A percentile compares a stretch with the other conserved stretches of the same genome.
Evolutionary conservation across 2,797 vertebrate species (phyloP).

Genomic region (Esox masquinongy): DNA sequence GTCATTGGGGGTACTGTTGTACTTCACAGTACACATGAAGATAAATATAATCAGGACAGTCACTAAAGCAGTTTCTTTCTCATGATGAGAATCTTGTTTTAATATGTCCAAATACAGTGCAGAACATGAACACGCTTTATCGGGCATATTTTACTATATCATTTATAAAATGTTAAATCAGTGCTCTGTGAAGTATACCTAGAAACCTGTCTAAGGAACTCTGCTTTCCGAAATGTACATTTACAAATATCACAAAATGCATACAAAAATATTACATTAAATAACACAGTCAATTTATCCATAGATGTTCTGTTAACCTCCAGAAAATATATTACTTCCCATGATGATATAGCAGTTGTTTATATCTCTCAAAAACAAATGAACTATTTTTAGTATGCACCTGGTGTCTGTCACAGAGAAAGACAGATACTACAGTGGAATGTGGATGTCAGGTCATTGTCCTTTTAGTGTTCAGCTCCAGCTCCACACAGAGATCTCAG

Average conservation of each 20-base stretch:
- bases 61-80: neutral
- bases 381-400: neutral
- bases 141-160: neutral
- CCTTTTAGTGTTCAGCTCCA: neutral
- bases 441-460: neutral
- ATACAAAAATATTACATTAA: neutral
- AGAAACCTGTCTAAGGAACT: neutral
- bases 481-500: conserved; percentile 34
- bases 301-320: neutral
- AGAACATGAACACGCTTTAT: neutral
- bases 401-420: neutral
- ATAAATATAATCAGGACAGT: neutral
- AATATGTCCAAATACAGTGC: neutral
- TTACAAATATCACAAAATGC: neutral
- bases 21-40: neutral
- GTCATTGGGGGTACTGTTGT: too few relatives aligned
- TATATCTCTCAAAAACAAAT: neutral
- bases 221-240: neutral
- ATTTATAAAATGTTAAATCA: neutral
- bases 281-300: neutral
- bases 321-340: neutral
- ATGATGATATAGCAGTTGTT: neutral
- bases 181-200: neutral
- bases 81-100: neutral
- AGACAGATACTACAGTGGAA: neutral